Percentiles rank a stretch among this genome's conserved stretches.
These are phyloP conservation scores for Dascillus cervinus DNA, from an alignment of 2,888 invertebrate species.

Conservation along the genomic window DNA sequence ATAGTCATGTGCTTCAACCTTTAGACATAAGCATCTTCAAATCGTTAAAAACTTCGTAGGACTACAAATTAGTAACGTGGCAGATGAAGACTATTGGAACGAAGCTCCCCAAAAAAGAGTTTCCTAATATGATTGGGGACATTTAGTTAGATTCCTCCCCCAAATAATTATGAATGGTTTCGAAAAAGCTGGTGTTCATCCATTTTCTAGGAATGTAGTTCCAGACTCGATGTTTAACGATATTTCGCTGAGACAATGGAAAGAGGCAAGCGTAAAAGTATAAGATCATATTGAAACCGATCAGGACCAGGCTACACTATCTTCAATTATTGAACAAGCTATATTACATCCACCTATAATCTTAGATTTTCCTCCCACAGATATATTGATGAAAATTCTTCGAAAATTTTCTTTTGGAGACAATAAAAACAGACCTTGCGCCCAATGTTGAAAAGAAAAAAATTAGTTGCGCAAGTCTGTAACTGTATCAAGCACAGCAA, in stretches of 20 bases:
- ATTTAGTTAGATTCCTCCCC: conserved; percentile 7
- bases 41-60: conserved; percentile 16
- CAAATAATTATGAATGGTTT: conserved; percentile 13
- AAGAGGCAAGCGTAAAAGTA: not conserved
- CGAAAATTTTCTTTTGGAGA: not conserved
- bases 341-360: not conserved
- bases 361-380: not conserved
- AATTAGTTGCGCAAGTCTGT: not conserved
- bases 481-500: not conserved
- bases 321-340: not conserved
- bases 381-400: not conserved
- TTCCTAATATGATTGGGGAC: conserved; percentile 13
- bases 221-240: not conserved
- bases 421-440: not conserved
- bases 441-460: not conserved
- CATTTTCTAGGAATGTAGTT: not conserved
- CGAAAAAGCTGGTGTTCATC: conserved; percentile 12
- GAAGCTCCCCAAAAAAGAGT: conserved; percentile 16
- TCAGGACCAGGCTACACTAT: not conserved
- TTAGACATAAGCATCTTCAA: conserved; percentile 25
- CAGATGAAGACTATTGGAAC: conserved; percentile 12
- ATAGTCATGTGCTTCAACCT: conserved; percentile 23
- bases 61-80: conserved; percentile 12
- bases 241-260: not conserved
- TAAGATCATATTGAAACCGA: not conserved